Percentiles rank a stretch among this genome's conserved stretches.
These are phyloP conservation scores for Osmerus eperlanus DNA, from an alignment of 2,113 vertebrate genomes.

Conservation along the genomic window DNA sequence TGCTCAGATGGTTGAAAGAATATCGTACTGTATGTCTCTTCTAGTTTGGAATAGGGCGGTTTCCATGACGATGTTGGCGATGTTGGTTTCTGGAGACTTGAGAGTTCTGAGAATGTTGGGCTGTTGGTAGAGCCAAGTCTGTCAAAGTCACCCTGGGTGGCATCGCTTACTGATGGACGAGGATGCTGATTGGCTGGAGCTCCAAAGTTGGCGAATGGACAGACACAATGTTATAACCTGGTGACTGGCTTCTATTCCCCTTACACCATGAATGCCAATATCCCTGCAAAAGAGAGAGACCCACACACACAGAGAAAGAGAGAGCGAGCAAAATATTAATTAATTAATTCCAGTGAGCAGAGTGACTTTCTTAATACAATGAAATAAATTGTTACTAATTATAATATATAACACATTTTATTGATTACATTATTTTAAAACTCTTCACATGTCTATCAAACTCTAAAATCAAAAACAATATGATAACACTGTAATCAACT, in stretches of 20 bases:
- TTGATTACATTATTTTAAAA: slow-evolving; percentile 24
- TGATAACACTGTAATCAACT: neutral
- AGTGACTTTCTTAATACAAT: too few species aligned
- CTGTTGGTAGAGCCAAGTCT: neutral
- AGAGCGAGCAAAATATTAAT: slow-evolving; percentile 10
- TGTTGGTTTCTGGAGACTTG: slow-evolving; percentile 33
- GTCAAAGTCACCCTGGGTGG: slow-evolving; percentile 18
- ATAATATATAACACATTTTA: too few species aligned
- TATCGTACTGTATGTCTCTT: slow-evolving; percentile 24
- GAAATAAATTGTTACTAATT: too few species aligned
- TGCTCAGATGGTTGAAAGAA: slow-evolving; percentile 18
- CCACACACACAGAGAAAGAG: too few species aligned
- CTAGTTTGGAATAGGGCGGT: slow-evolving; percentile 15
- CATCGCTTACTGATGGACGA: slow-evolving; percentile 25
- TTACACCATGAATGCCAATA: slow-evolving; percentile 46
- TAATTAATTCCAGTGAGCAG: too few species aligned
- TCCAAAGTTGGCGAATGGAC: slow-evolving; percentile 43
- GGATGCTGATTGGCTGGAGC: slow-evolving; percentile 29
- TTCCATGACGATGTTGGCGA: slow-evolving; percentile 30
- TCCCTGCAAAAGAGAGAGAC: slow-evolving; percentile 48
- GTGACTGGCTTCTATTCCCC: slow-evolving; percentile 53
- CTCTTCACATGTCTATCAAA: too few species aligned
- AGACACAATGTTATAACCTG: slow-evolving; percentile 49
- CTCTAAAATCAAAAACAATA: neutral
- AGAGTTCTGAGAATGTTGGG: neutral